Base-by-base conservation (phyloP, 1,140 invertebrate genomes). In the Macrobrachium nipponense region DNA sequence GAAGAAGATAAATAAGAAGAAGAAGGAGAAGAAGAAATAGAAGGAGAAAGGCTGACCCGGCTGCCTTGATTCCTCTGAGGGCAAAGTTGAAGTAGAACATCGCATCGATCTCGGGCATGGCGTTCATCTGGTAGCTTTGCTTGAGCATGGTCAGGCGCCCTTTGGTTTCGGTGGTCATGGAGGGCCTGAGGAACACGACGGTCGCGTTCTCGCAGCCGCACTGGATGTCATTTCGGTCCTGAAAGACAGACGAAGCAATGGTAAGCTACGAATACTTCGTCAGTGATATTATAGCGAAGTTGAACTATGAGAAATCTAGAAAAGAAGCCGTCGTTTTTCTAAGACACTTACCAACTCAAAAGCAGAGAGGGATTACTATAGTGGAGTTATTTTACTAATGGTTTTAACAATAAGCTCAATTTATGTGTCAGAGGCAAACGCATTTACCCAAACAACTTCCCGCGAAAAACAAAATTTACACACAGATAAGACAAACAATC, bases 21-120 rank as follows among this genome's bases (percentile, higher is more conserved):
- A 6, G 51, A 51, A 6, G 8, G 5, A 5, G 11, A 51, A 51
- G 51, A 51, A 51, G 8, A 51, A 51, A 6, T 0, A 51, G 51
- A 51, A 51, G 8, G 5, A 12, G 11, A 59, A 61, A 17, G 61
- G 92, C 92, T 92, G 92, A 95, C 94, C 94, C 96, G 89, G 95
- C 94, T 2, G 95, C 93, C n/a, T 94, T 90, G 80, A 97, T 94
- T 14, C 95, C 94, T 72, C 95, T 91, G 43, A 95, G 90, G 11
- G 95, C 93, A 27, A 97, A 90, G 90, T 98, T 97, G 91, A 96
- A 97, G 90, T 97, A 97, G 90, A 98, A 97, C 0, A 95, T 94
- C 10, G 96, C 94, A 5, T 94, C 93, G 76, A 96, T 93, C 90
- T 94, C 93, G 5, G 95, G 95, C 87, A 94, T 93, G 36, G 93